Percentiles rank a stretch among this genome's conserved stretches.
These are phyloP conservation scores for Oeneis ivallda DNA, from an alignment of 2,888 invertebrate genomes.

Conservation along the genomic window DNA sequence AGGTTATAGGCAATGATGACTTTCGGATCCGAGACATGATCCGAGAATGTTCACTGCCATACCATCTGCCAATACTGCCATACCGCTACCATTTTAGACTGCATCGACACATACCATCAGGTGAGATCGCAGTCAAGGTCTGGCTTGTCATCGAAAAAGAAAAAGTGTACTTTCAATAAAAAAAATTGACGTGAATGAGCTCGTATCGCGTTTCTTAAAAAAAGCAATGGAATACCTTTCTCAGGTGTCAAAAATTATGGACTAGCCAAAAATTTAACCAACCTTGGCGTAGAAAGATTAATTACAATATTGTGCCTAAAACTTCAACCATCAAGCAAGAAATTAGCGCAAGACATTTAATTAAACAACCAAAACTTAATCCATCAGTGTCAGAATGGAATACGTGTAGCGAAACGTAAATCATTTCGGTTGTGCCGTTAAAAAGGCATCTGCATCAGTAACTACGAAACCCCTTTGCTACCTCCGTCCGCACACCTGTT, in stretches of 20 bases:
- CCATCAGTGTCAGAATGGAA: slow-evolving; percentile 29
- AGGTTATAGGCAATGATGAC: no score
- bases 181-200: no score
- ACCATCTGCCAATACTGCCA: no score
- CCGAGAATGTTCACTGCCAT: no score
- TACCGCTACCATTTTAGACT: no score
- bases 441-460: slow-evolving; percentile 16
- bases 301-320: slow-evolving; percentile 20
- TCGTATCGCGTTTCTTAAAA: no score
- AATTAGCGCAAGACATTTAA: slow-evolving; percentile 24
- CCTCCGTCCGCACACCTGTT: slow-evolving; percentile 35
- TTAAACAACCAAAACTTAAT: slow-evolving; percentile 47
- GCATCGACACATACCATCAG: no score
- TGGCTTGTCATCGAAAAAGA: no score
- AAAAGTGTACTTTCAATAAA: no score
- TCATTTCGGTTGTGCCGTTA: slow-evolving; percentile 24
- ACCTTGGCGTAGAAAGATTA: slow-evolving; percentile 16
- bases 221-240: no score
- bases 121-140: no score
- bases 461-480: slow-evolving; percentile 4
- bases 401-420: slow-evolving; percentile 31
- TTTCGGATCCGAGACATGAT: no score
- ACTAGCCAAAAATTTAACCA: background rate
- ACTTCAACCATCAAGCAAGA: slow-evolving; percentile 19
- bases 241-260: background rate